phyloP scores from a whole-genome alignment of 2,888 invertebrate genomes.

The Thera britannica region DNA sequence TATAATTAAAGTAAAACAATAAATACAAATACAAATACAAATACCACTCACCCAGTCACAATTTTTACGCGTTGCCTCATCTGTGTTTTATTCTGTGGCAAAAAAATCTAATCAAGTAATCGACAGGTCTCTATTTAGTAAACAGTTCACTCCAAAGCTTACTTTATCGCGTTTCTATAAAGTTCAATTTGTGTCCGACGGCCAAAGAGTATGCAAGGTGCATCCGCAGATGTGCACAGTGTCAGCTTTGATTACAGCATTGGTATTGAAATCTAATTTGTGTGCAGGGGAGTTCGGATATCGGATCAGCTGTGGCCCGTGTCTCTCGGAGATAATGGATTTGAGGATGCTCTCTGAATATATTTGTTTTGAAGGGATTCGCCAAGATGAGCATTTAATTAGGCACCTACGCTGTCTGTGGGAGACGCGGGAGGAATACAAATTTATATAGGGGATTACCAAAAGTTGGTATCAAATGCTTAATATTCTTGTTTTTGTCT shows the following conservation, averaged over 20 bases:
- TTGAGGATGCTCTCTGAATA: conserved; percentile 61
- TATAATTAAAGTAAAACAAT: too few relatives aligned
- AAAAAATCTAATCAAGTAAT: conserved; percentile 28
- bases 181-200: conserved; percentile 44
- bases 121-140: conserved; percentile 42
- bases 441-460: conserved; percentile 18
- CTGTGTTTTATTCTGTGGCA: conserved; percentile 11
- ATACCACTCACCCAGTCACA: neutral
- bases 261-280: conserved; percentile 77
- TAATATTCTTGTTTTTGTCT: neutral
- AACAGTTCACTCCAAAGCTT: conserved; percentile 3
- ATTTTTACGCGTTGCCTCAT: conserved; percentile 1
- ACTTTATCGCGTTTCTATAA: conserved; percentile 41
- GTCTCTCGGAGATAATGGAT: conserved; percentile 65
- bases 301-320: conserved; percentile 60
- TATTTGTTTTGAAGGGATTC: conserved; percentile 55
- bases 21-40: too few relatives aligned
- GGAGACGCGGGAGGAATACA: conserved; percentile 35
- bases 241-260: conserved; percentile 76
- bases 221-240: conserved; percentile 74
- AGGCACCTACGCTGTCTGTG: conserved; percentile 44
- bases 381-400: conserved; percentile 52
- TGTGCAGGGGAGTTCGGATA: conserved; percentile 52
- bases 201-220: conserved; percentile 43
- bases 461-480: neutral